A percentile compares a stretch with the other conserved stretches of the same genome.
These are phyloP conservation scores for Thymallus thymallus DNA, from an alignment of 2,113 vertebrate genomes.

Conservation along the genomic window DNA sequence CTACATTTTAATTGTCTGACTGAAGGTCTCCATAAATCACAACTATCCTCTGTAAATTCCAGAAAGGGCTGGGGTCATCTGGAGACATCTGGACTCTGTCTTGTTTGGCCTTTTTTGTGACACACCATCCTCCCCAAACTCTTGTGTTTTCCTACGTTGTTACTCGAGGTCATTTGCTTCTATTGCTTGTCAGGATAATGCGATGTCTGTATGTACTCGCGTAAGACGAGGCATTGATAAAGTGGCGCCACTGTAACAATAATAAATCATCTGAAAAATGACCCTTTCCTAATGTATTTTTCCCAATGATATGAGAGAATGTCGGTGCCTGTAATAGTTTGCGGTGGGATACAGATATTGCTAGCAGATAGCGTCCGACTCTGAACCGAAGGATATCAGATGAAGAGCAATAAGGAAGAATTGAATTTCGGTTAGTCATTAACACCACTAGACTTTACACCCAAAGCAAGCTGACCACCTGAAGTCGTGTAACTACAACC, in stretches of 20 bases:
- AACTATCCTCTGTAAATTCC: too few relatives aligned
- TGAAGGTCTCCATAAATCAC: too few relatives aligned
- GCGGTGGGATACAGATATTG: too few relatives aligned
- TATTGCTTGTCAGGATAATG: background rate
- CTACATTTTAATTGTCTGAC: too few relatives aligned
- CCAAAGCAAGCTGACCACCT: background rate
- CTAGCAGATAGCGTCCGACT: too few relatives aligned
- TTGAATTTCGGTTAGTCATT: conserved; percentile 52
- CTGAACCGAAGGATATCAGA: background rate
- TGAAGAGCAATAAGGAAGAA: conserved; percentile 63
- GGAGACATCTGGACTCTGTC: too few relatives aligned
- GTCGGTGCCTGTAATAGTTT: background rate
- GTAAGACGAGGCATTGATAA: background rate
- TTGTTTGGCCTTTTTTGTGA: too few relatives aligned
- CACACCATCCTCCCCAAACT: too few relatives aligned
- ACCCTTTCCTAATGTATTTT: background rate
- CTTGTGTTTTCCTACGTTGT: conserved; percentile 2
- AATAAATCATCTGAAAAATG: background rate
- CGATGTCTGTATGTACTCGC: conserved; percentile 11
- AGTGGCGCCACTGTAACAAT: background rate
- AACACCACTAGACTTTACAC: conserved; percentile 65
- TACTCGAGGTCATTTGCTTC: conserved; percentile 1
- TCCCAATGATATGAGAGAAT: background rate
- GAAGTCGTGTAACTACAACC: background rate
- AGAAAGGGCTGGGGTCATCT: too few relatives aligned